Base-by-base conservation (phyloP, 2,888 invertebrate species). In the Xanthorhoe designata region DNA sequence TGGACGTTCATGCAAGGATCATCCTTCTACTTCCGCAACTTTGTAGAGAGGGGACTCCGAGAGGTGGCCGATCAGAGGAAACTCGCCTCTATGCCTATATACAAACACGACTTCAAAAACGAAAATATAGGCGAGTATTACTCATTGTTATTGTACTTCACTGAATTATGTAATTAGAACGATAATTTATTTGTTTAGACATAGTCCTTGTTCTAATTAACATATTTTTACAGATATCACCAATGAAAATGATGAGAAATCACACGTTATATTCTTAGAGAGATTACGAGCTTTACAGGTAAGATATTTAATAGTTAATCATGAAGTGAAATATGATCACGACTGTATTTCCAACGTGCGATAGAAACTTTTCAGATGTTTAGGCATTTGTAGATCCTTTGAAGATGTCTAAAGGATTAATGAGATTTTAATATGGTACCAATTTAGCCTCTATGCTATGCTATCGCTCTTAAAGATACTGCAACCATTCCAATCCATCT, bases 1-100 rank as follows among this genome's bases (percentile, higher is more conserved):
- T 97, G 97, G 86, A 97, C 97, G 32, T 97, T 97, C 88, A 94
- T 98, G 86, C 95, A 96, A 74, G 97, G 96, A 79, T 96, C 97
- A 0, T 97, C 97, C 57, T 96, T 96, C 84, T 97, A 96, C 89
- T 98, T 98, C 94, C 97, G 97, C 83, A 96, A 96, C 81, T 98
- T 97, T 84, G 97, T 98, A 73, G 96, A 96, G 85, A 94, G 96
- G 57, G 97, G 97, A 0, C 90, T 98, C 68, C 81, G 86, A 4
- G 92, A 94, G 71, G 91, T 94, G 47, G 94, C 90, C 52, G 94
- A 94, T 64, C 90, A 92, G 75, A 76, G 93, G 67, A 89, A 88
- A 58, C 76, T 88, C 52, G 81, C 87, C 65, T 77, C 88, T 42
- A 80, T 86, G 81, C 87, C 90, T 2, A 78, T 89, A 6, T 90